Base-by-base conservation (phyloP, 1,140 invertebrate genomes). In the Drosophila ohnishii region DNA sequence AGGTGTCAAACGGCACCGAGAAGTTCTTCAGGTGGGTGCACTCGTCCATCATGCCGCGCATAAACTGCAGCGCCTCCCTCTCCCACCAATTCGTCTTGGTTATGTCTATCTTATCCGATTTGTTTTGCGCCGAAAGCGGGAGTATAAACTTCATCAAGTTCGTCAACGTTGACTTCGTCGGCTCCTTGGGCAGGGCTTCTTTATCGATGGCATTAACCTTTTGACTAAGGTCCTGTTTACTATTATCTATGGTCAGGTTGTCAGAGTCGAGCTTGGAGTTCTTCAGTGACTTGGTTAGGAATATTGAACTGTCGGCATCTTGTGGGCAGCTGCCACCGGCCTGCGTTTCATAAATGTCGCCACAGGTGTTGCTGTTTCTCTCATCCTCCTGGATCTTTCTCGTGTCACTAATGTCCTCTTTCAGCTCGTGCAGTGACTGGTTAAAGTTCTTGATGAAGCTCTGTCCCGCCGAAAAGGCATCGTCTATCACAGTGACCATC, bases 21-120 rank as follows among this genome's bases (percentile, higher is more conserved):
- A 98, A 99, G 92, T 99, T 98, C 63, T 95, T 96, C 3, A 99
- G 92, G 92, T 99, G 98, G 3, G 99, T 99, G 91, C 97, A 99
- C 92, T 99, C 97, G 90, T 99, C 98, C 98, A 99, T 99, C 69
- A 99, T 95, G 0, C 98, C 98, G 28, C 96, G 93, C 98, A 99
- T 99, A 90, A 99, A 99, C 92, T 97, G 95, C 10, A 98, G 76
- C 2, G 97, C 96, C 90, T 97, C 96, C 72, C 94, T 93, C 76
- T 95, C 94, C 47, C 94, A 92, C 93, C 93, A 94, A 75, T 94
- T 93, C 9, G 93, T 93, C 82, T 93, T 94, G 14, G 92, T 92
- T 69, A 93, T 93, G 51, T 94, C 93, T 58, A 92, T 91, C 67
- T 78, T 89, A 25, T 81, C 81, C 14, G 56, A 67, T 56, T 66